phyloP scores from a whole-genome alignment of 2,797 vertebrate species.

The Cetoscarus ocellatus region DNA sequence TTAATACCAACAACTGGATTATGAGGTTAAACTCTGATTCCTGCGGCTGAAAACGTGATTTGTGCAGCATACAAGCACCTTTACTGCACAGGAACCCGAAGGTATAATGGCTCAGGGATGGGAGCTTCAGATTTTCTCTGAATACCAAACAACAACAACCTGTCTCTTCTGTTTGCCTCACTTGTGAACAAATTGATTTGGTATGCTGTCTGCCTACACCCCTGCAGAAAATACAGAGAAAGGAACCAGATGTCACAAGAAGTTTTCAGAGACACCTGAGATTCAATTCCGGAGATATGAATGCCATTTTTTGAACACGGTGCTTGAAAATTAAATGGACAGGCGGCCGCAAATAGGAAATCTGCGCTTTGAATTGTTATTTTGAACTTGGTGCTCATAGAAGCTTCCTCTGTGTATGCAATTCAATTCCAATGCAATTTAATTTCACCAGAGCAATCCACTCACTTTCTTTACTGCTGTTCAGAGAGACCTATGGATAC shows the following conservation, averaged over 20 bases:
- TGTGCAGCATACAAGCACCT: background rate
- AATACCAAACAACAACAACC: conserved; percentile 55
- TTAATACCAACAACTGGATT: conserved; percentile 76
- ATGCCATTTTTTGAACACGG: conserved; percentile 68
- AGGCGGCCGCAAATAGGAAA: conserved; percentile 51
- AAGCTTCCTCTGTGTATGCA: conserved; percentile 40
- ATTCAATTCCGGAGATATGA: conserved; percentile 82
- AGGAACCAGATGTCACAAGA: conserved; percentile 66
- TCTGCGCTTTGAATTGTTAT: conserved; percentile 52
- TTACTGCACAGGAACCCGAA: conserved; percentile 32
- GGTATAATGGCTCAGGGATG: conserved; percentile 31
- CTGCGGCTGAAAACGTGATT: conserved; percentile 15
- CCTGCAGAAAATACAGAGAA: conserved; percentile 51
- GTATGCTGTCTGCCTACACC: conserved; percentile 53
- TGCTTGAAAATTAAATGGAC: conserved; percentile 69
- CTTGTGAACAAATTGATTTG: conserved; percentile 56
- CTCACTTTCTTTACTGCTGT: conserved; percentile 26
- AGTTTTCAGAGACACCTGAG: conserved; percentile 66
- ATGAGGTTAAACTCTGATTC: conserved; percentile 66
- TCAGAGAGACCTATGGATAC: conserved; percentile 13
- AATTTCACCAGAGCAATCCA: conserved; percentile 55
- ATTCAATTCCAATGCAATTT: conserved; percentile 57
- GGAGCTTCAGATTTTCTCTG: conserved; percentile 39
- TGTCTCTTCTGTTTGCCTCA: conserved; percentile 46
- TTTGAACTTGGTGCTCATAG: conserved; percentile 52